These are phyloP conservation scores for Muscicapa adusta DNA, from an alignment of 2,113 vertebrate genomes.

Conservation along the genomic window DNA sequence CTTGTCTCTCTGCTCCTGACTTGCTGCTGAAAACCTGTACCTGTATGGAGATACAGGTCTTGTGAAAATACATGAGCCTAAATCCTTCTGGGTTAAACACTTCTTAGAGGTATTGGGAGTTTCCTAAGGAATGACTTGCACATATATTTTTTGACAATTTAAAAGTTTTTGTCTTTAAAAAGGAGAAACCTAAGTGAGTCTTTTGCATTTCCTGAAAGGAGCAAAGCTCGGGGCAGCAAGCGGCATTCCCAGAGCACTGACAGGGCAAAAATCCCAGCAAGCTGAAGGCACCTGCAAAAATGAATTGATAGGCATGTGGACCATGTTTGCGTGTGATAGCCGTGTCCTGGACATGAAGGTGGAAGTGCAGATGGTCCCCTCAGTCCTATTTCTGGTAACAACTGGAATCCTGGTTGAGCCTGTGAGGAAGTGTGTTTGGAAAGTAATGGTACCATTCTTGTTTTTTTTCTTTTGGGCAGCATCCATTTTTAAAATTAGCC, in stretches of 20 bases:
- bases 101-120: neutral
- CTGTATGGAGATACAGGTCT: neutral
- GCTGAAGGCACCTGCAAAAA: neutral
- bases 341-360: neutral
- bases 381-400: neutral
- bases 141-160: neutral
- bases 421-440: neutral
- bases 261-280: neutral
- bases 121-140: neutral
- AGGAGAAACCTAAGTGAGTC: neutral
- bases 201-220: neutral
- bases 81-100: neutral
- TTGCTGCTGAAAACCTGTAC: neutral
- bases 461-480: slow-evolving; percentile 72
- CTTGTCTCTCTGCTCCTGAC: neutral
- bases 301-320: neutral
- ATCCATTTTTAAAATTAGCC: slow-evolving; percentile 98
- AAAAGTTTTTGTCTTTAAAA: neutral
- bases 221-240: neutral
- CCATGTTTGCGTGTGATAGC: neutral
- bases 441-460: slow-evolving; percentile 12
- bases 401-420: neutral
- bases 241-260: neutral
- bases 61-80: neutral
- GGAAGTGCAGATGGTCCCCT: neutral